Base-by-base conservation (phyloP, 2,113 vertebrate species). In the Isurus oxyrinchus region DNA sequence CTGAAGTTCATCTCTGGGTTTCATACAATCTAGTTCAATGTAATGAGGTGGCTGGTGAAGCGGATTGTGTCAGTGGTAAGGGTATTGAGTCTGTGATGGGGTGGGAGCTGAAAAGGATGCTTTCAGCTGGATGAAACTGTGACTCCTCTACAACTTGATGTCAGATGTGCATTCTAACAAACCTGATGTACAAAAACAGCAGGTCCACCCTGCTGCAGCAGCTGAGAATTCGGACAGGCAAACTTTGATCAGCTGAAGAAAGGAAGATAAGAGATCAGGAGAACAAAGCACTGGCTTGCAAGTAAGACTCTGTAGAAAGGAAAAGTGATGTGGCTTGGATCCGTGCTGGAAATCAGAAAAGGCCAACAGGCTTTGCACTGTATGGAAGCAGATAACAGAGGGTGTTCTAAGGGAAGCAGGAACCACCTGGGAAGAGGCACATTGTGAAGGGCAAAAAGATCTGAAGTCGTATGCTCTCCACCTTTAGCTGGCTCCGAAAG, bases 351-450 rank as follows among this genome's bases (percentile, higher is more conserved):
- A 95, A 69, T 72, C 27, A 44, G 94, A 95, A 95, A 69, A 72
- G 94, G 67, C 66, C 0, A 72, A 95, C 10, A 95, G 94, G 25
- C 67, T 13, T 27, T 95, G 44, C n/a, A 72, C 49, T 72, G 94
- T 76, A 55, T 95, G 94, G 94, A 53, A 95, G 40, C 94, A 95
- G 67, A 76, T 95, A 72, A 95, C 94, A 95, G 44, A 95, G 40
- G 67, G 44, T 72, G 67, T 72, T 27, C 67, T 72, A 14, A 53
- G 61, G 49, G 94, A 95, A 72, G 63, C 94, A 95, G 94, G 94
- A 95, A 95, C 94, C 94, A 72, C 94, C 94, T 95, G 94, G 94
- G 23, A 31, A 25, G 94, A 95, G 94, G 49, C 66, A 76, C 67
- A 55, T 72, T 49, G 94, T 95, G 67, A 95, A 76, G 44, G 94